Evolutionary conservation across 2,888 invertebrate species (phyloP).

Genomic region (Philereme vetulata): DNA sequence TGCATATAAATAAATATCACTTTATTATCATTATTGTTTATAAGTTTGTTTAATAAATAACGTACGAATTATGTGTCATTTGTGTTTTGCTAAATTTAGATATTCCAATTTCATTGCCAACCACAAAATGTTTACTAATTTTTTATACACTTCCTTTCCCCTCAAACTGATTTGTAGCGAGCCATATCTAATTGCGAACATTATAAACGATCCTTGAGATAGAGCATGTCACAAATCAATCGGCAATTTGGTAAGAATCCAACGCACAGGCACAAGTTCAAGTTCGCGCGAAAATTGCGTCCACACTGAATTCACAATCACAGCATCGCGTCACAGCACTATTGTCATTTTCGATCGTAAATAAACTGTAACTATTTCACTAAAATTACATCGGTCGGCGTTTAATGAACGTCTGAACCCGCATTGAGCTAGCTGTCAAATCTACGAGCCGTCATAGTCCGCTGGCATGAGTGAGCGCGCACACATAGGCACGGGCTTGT

Average conservation of each 20-base stretch:
- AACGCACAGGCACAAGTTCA: slow-evolving; percentile 58
- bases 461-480: slow-evolving; percentile 81
- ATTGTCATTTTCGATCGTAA: slow-evolving; percentile 61
- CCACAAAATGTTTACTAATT: slow-evolving; percentile 61
- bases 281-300: slow-evolving; percentile 70
- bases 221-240: slow-evolving; percentile 75
- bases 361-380: slow-evolving; percentile 72
- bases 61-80: slow-evolving; percentile 32
- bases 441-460: slow-evolving; percentile 84
- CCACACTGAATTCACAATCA: slow-evolving; percentile 46
- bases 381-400: slow-evolving; percentile 77
- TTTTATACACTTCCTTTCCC: slow-evolving; percentile 75
- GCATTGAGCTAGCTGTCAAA: slow-evolving; percentile 85
- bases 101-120: slow-evolving; percentile 54
- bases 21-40: slow-evolving; percentile 40
- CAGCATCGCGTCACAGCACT: slow-evolving; percentile 51
- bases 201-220: slow-evolving; percentile 70
- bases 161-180: slow-evolving; percentile 67
- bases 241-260: slow-evolving; percentile 56
- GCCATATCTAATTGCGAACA: slow-evolving; percentile 76
- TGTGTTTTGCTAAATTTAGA: slow-evolving; percentile 20
- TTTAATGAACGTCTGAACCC: slow-evolving; percentile 83
- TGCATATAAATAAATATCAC: slow-evolving; percentile 37
- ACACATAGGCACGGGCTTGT: slow-evolving; percentile 72
- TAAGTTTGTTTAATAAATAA: slow-evolving; percentile 24